A percentile compares a stretch with the other conserved stretches of the same genome.
These are phyloP conservation scores for Megalops cyprinoides DNA, from an alignment of 2,797 vertebrate species.

Conservation along the genomic window DNA sequence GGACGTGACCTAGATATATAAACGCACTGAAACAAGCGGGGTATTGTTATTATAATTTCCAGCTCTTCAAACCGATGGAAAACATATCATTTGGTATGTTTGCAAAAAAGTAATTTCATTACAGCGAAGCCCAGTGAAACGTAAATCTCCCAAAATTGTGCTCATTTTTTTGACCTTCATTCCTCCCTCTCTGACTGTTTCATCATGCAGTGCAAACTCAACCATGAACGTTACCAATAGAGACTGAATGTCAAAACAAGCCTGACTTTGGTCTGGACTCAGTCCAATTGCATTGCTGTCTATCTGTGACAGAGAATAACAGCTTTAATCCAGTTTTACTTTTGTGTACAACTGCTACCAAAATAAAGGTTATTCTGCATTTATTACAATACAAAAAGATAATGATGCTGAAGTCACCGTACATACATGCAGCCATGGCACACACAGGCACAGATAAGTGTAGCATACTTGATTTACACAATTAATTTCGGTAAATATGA, in stretches of 20 bases:
- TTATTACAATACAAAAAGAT: no score
- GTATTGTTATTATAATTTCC: conserved; percentile 24
- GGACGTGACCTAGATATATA: conserved; percentile 12
- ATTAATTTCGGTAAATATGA: background rate
- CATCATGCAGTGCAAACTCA: conserved; percentile 37
- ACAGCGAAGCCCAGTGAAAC: conserved; percentile 38
- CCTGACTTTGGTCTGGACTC: no score
- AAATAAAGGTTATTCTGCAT: no score
- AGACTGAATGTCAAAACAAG: conserved; percentile 43
- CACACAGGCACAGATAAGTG: no score
- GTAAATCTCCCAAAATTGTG: conserved; percentile 43
- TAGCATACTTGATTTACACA: no score
- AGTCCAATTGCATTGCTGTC: background rate
- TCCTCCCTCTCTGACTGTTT: conserved; percentile 49
- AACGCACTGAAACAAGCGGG: background rate
- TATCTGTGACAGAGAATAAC: background rate
- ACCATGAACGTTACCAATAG: conserved; percentile 47
- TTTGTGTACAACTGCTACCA: no score
- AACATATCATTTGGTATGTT: conserved; percentile 35
- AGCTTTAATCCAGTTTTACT: background rate
- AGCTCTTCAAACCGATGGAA: conserved; percentile 38
- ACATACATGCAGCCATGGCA: no score
- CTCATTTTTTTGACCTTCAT: conserved; percentile 51
- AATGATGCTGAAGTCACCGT: no score
- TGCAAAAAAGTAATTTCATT: conserved; percentile 49